Percentiles rank a stretch among this genome's conserved stretches.
Conservation (phyloP, 2,797 vertebrate genomes). For the Squalus acanthias region DNA sequence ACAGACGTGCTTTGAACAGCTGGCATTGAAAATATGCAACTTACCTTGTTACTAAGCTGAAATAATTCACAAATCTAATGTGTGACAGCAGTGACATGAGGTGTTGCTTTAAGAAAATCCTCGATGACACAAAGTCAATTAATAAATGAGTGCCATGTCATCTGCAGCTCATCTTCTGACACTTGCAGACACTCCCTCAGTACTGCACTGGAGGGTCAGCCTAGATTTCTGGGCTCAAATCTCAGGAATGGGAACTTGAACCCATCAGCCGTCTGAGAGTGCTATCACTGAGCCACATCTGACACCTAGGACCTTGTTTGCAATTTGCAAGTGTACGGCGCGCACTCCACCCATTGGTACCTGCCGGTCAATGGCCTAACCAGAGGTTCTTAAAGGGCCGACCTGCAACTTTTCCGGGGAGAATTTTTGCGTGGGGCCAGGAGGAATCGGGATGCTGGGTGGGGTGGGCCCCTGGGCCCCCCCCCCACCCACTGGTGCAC, state of each 20-base stretch:
- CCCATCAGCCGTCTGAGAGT: not conserved
- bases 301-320: no score
- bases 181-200: not conserved
- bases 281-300: not conserved
- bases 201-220: not conserved
- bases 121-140: not conserved
- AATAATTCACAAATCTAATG: not conserved
- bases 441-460: not conserved
- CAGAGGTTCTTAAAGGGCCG: not conserved
- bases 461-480: no score
- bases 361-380: not conserved
- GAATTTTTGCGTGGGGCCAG: not conserved
- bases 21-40: not conserved
- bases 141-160: not conserved
- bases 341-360: no score
- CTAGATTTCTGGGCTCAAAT: not conserved
- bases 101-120: not conserved
- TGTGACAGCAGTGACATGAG: not conserved
- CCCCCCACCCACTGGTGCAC: not conserved
- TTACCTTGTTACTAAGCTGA: not conserved
- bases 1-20: no score
- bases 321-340: no score
- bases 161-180: not conserved
- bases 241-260: not conserved
- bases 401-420: not conserved